Evolutionary conservation across 23 tunicate genomes (phyloP), one percentile per base, ranked within the genome.

Genomic region (Halocynthia roretzi): DNA sequence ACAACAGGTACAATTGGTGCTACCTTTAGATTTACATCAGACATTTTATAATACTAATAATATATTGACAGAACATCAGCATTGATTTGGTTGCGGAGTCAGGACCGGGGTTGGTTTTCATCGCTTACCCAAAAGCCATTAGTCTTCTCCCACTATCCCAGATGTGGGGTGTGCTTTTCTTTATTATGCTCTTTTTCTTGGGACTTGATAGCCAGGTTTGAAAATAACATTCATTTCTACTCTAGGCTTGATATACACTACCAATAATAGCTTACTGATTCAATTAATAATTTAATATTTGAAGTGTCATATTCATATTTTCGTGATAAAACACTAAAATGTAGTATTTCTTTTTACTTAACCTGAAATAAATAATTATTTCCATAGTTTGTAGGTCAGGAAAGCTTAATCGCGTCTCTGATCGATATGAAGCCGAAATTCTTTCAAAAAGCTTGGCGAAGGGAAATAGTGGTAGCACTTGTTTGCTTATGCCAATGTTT

Each of bases 331-430:
- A n/a, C n/a, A n/a, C n/a, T n/a, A n/a, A n/a, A n/a, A n/a, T n/a
- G n/a, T n/a, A n/a, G n/a, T n/a, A n/a, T n/a, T n/a, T n/a, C n/a
- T n/a, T 31, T 31, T 31, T 31, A 31, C 44, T 31, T 31, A 31
- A 31, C 44, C 4, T 31, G 44, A 31, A 1, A 0, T 31, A 31
- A 31, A 31, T 31, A 31, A 31, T 12, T 19, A 17, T 54, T 57
- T 81, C 53, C 12, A 6, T 79, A 85, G 90, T 85, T 85, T 85
- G 77, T 85, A 31, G 90, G 90, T 44, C 90, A 80, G 56, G 90
- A 85, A 55, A 85, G 80, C 54, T 58, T 85, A 8, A 85, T 85
- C 51, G 71, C 77, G 12, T 72, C 90, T 1, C 21, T 85, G 18
- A 62, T 80, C 58, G 90, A 85, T 52, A 15, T 85, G 74, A 72